Evolutionary conservation across 2,888 invertebrate genomes (phyloP).

Genomic region (Dicycla oo): DNA sequence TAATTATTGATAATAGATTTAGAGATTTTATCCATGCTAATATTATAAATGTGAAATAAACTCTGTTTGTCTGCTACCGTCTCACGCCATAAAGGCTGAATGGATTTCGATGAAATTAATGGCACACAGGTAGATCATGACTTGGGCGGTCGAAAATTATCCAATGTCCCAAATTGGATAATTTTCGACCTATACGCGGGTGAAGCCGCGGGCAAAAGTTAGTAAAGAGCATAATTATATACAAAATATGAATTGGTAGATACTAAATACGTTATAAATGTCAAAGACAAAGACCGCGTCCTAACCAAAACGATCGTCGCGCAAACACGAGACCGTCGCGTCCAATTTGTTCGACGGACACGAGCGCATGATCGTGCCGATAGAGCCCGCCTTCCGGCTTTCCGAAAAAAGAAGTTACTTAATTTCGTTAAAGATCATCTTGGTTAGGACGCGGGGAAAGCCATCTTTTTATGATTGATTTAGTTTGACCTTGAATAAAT

Average conservation of each 20-base stretch:
- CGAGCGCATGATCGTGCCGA: neutral
- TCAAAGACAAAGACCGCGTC: neutral
- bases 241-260: neutral
- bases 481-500: neutral
- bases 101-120: neutral
- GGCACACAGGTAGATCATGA: neutral
- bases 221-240: neutral
- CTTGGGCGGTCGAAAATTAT: no score
- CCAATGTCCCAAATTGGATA: no score
- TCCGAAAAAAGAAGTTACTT: neutral
- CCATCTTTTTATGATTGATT: neutral
- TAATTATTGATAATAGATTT: slow-evolving; percentile 49
- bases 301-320: neutral
- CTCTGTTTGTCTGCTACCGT: neutral
- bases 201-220: neutral
- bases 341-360: neutral
- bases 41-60: neutral
- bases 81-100: neutral
- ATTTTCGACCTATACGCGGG: neutral
- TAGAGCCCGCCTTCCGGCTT: neutral
- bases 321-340: neutral
- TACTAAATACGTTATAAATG: neutral
- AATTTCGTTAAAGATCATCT: neutral
- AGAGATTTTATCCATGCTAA: no score
- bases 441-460: neutral